These are phyloP conservation scores for Coreoperca whiteheadi DNA, from an alignment of 2,113 vertebrate genomes.

Conservation along the genomic window DNA sequence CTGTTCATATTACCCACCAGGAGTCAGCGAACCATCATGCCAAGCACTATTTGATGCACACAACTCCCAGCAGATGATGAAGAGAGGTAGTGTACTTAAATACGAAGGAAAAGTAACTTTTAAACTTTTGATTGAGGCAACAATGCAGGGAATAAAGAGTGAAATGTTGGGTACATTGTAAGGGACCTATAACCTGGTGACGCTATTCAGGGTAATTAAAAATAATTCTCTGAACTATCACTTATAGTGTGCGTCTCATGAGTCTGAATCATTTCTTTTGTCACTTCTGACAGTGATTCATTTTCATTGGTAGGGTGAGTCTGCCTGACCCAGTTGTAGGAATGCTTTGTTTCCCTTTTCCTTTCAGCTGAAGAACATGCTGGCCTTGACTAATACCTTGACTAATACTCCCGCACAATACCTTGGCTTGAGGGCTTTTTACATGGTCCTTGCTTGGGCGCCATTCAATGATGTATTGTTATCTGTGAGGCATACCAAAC, in stretches of 20 bases:
- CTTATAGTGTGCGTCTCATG: slow-evolving; percentile 19
- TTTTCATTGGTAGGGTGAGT: slow-evolving; percentile 45
- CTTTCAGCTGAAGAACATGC: slow-evolving; percentile 61
- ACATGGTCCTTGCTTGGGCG: slow-evolving; percentile 12
- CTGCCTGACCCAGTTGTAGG: slow-evolving; percentile 64
- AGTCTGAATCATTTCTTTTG: slow-evolving; percentile 54
- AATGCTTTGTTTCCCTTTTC: slow-evolving; percentile 69
- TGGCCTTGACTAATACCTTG: slow-evolving; percentile 71
- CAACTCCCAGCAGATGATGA: background rate
- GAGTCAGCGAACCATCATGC: slow-evolving; percentile 2
- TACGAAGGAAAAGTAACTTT: background rate
- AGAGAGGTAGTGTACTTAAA: background rate
- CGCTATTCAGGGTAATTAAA: slow-evolving; percentile 25
- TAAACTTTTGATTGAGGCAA: slow-evolving; percentile 33
- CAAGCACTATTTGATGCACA: background rate
- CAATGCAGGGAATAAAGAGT: slow-evolving; percentile 17
- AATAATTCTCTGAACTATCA: slow-evolving; percentile 30
- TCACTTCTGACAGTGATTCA: slow-evolving; percentile 57
- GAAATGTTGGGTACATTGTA: slow-evolving; percentile 1
- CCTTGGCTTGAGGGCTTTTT: slow-evolving; percentile 43
- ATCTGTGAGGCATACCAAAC: slow-evolving; percentile 28
- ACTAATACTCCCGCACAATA: slow-evolving; percentile 59
- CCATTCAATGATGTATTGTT: slow-evolving; percentile 40
- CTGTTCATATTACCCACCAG: slow-evolving; percentile 26
- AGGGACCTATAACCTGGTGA: slow-evolving; percentile 14